Conservation (phyloP, 2,888 invertebrate species). For the Caenorhabditis auriculariae region DNA sequence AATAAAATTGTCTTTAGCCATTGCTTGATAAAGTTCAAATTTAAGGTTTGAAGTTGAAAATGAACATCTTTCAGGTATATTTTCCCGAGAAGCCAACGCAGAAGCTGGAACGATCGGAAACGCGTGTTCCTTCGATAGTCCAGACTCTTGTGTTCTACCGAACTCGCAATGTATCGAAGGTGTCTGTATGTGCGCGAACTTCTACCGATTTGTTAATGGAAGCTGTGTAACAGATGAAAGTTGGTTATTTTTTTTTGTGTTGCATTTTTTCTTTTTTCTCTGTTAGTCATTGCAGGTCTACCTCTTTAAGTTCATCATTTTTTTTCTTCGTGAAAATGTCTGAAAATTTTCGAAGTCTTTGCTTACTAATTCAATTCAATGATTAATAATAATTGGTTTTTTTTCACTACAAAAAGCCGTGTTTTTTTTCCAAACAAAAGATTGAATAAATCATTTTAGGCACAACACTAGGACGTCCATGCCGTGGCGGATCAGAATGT, state of each 20-base stretch:
- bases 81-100: not conserved
- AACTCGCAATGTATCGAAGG: slow-evolving; percentile 51
- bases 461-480: slow-evolving; percentile 42
- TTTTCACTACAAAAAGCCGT: not conserved
- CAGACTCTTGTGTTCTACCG: slow-evolving; percentile 31
- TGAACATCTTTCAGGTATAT: not conserved
- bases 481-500: slow-evolving; percentile 50
- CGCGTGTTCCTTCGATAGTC: slow-evolving; percentile 30
- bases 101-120: slow-evolving; percentile 25
- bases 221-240: slow-evolving; percentile 36
- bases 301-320: too few species aligned
- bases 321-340: too few species aligned
- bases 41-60: too few species aligned
- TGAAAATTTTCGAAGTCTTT: too few species aligned
- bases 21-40: too few species aligned
- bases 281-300: too few species aligned
- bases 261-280: too few species aligned
- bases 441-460: slow-evolving; percentile 25
- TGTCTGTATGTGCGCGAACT: slow-evolving; percentile 50
- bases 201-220: slow-evolving; percentile 37
- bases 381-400: not conserved
- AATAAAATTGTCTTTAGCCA: too few species aligned
- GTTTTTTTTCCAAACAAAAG: not conserved
- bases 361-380: too few species aligned
- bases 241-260: slow-evolving; percentile 16